A percentile compares a stretch with the other conserved stretches of the same genome.
Evolutionary conservation across 2,888 invertebrate genomes (phyloP).

Genomic region (Drosophila quinaria): DNA sequence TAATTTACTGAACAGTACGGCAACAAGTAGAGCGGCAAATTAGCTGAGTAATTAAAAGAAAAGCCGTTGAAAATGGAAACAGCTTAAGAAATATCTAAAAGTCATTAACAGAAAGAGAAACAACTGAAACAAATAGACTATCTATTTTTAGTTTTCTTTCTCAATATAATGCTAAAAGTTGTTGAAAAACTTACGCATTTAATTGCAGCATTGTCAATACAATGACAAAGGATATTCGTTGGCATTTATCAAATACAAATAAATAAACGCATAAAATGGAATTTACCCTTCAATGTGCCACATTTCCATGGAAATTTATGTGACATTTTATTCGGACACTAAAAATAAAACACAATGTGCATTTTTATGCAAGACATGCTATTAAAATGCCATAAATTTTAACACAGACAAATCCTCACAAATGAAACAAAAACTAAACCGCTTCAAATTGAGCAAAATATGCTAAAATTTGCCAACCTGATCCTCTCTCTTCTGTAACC

Average conservation of each 20-base stretch:
- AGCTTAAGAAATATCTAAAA: neutral
- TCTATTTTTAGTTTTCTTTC: neutral
- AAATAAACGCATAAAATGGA: slow-evolving; percentile 31
- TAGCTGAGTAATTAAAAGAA: slow-evolving; percentile 32
- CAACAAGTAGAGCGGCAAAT: slow-evolving; percentile 26
- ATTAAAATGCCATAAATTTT: slow-evolving; percentile 78
- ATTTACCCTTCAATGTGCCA: slow-evolving; percentile 33
- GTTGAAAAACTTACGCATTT: neutral
- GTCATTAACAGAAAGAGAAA: neutral
- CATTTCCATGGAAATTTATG: slow-evolving; percentile 41
- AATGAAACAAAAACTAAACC: slow-evolving; percentile 63
- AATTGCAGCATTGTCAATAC: slow-evolving; percentile 5
- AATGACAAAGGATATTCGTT: neutral
- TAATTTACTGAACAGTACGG: slow-evolving; percentile 35
- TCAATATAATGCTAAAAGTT: neutral
- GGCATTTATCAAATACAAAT: neutral
- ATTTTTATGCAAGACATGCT: slow-evolving; percentile 62
- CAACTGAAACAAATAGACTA: neutral
- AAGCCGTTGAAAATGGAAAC: slow-evolving; percentile 3
- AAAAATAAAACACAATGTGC: slow-evolving; percentile 51
- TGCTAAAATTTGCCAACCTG: slow-evolving; percentile 59
- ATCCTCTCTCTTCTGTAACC: slow-evolving; percentile 3
- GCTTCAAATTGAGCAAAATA: slow-evolving; percentile 75
- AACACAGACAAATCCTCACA: slow-evolving; percentile 64
- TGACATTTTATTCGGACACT: slow-evolving; percentile 36